Evolutionary conservation across 2,888 invertebrate species (phyloP).

Genomic region (Diadegma fenestrale): DNA sequence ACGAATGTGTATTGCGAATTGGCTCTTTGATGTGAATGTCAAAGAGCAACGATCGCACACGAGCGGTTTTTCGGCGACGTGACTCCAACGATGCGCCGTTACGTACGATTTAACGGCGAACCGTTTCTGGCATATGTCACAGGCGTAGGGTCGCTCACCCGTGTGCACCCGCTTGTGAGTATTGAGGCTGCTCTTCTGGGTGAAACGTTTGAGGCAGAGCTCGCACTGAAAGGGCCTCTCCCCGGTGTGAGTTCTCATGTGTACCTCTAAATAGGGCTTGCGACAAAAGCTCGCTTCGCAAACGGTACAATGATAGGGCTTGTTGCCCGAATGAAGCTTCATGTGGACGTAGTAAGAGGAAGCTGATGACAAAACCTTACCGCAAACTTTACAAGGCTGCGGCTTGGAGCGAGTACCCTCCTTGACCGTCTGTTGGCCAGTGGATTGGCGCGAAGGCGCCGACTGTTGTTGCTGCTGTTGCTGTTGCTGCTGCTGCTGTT

Average conservation of each 20-base stretch:
- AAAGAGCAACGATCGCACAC: constrained; percentile 91
- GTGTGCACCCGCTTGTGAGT: constrained; percentile 93
- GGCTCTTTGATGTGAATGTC: constrained; percentile 91
- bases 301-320: constrained; percentile 92
- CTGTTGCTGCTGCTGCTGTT: constrained; percentile 83
- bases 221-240: constrained; percentile 92
- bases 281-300: constrained; percentile 93
- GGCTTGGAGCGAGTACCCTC: constrained; percentile 88
- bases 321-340: constrained; percentile 93
- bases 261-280: constrained; percentile 92
- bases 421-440: constrained; percentile 82
- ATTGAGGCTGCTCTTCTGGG: constrained; percentile 93
- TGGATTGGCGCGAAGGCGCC: constrained; percentile 80
- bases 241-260: constrained; percentile 93
- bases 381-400: constrained; percentile 92
- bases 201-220: constrained; percentile 91
- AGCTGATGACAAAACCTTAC: constrained; percentile 91
- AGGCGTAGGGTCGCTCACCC: constrained; percentile 92
- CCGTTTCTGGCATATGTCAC: constrained; percentile 92
- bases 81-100: constrained; percentile 93
- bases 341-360: constrained; percentile 93
- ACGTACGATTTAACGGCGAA: constrained; percentile 94
- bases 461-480: constrained; percentile 68
- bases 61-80: constrained; percentile 91
- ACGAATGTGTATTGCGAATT: constrained; percentile 92